Evolutionary conservation across 2,113 vertebrate genomes (phyloP).

Genomic region (Nanorana parkeri): DNA sequence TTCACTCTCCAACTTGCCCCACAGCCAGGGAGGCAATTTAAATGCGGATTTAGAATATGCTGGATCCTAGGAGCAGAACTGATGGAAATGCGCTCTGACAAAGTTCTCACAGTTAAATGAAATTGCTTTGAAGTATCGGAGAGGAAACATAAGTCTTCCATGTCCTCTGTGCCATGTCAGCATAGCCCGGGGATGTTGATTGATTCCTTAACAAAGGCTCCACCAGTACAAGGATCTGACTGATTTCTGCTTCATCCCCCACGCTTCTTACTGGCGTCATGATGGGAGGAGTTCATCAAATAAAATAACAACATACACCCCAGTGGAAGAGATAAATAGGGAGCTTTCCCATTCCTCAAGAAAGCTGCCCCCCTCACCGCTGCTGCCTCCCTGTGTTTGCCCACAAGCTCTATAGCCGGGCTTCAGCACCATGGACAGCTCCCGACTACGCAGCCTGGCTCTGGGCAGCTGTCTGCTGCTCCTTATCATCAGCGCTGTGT

Average conservation of each 20-base stretch:
- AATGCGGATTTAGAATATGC: not conserved
- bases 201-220: slow-evolving; percentile 22
- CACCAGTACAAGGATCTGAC: slow-evolving; percentile 29
- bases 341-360: not conserved
- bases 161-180: slow-evolving; percentile 37
- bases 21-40: not conserved
- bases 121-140: slow-evolving; percentile 7
- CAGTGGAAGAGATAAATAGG: slow-evolving; percentile 45
- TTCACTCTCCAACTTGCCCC: not conserved
- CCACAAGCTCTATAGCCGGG: not conserved
- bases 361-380: not conserved
- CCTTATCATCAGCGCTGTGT: slow-evolving; percentile 61
- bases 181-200: slow-evolving; percentile 34
- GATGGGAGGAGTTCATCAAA: slow-evolving; percentile 33
- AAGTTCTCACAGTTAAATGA: slow-evolving; percentile 1
- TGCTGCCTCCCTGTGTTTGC: not conserved
- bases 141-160: slow-evolving; percentile 34
- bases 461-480: slow-evolving; percentile 72
- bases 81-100: slow-evolving; percentile 1
- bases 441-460: slow-evolving; percentile 66
- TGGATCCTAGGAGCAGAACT: not conserved
- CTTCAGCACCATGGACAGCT: slow-evolving; percentile 73
- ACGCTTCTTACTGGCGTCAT: slow-evolving; percentile 46
- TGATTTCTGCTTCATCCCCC: slow-evolving; percentile 37
- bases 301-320: slow-evolving; percentile 32